Base-by-base conservation (phyloP, 2,797 vertebrate genomes). In the Acipenser ruthenus region DNA sequence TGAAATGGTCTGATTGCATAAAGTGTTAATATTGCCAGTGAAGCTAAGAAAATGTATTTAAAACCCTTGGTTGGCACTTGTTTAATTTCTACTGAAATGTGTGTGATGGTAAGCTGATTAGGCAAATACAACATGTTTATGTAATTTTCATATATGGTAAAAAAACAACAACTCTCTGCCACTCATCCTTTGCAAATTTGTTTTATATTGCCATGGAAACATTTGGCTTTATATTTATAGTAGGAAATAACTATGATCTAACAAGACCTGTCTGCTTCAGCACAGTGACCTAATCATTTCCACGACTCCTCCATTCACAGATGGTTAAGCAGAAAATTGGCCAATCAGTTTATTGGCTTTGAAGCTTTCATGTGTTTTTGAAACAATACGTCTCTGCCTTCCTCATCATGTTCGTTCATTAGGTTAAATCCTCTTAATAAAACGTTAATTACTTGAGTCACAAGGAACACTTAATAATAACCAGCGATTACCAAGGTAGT, bases 321-420 rank as follows among this genome's bases (percentile, higher is more conserved):
- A 58, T 58, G 55, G 55, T 58, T 58, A 58, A 58, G 55, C 55
- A 58, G 9, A 58, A 58, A 58, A 58, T 58, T 58, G 55, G 55
- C 11, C 55, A 58, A 13, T 58, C 55, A 58, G 55, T 12, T 58
- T 58, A 58, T 58, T 58, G 12, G 55, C 55, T 58, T 58, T 58
- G 6, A 10, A 58, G 12, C 55, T 58, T 58, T 58, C 11, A 58
- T 58, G 55, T 58, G 12, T 13, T 12, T 58, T 58, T 58, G 55
- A 58, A 58, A 58, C 12, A 13, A 58, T 7, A 53, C 8, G 55
- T n/a, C 55, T 58, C 13, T 58, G 12, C 55, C 9, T 12, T 58
- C 55, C 55, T 58, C 55, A 58, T 58, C 12, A n/a, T 58, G 55
- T 58, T 58, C 12, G 2, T 58, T 11, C 13, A 58, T n/a, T n/a